Base-by-base conservation (phyloP, 2,888 invertebrate genomes). In the Scaptodrosophila latifasciaeformis region DNA sequence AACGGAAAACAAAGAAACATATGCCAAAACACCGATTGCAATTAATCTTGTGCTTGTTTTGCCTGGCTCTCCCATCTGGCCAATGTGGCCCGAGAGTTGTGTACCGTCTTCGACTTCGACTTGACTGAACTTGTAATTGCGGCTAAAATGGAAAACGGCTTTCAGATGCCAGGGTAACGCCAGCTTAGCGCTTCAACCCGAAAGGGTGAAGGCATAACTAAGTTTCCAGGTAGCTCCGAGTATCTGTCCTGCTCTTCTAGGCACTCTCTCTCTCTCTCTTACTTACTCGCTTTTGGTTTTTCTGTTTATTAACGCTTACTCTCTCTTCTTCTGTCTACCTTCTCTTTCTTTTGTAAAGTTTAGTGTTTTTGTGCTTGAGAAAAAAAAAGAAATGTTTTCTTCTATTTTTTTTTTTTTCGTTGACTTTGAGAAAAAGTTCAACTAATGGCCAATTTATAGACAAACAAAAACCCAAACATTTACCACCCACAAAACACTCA, bases 11-110 rank as follows among this genome's bases (percentile, higher is more conserved):
- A 35, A 47, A 62, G n/a, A 69, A 82, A 80, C 79, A 82, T 82
- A 79, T 82, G 79, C 78, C 81, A 67, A 77, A 78, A 81, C 72
- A 80, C 79, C 79, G 72, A 79, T 82, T 75, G 81, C 79, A 79
- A 79, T 79, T 79, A 79, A 79, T 79, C 82, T 79, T 77, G 62
- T 70, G 75, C 82, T 68, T 65, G 79, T 75, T 65, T 54, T 49
- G 31, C n/a, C 9, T 27, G 27, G n/a, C 27, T 27, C 27, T 34
- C 34, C n/a, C n/a, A n/a, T n/a, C n/a, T n/a, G n/a, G n/a, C n/a
- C n/a, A n/a, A n/a, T n/a, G n/a, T n/a, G n/a, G n/a, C n/a, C n/a
- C n/a, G n/a, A n/a, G n/a, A n/a, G n/a, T n/a, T n/a, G n/a, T n/a
- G n/a, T n/a, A n/a, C n/a, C n/a, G n/a, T n/a, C n/a, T n/a, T n/a